phyloP scores from a whole-genome alignment of 2,113 vertebrate species.

The Fregetta grallaria region DNA sequence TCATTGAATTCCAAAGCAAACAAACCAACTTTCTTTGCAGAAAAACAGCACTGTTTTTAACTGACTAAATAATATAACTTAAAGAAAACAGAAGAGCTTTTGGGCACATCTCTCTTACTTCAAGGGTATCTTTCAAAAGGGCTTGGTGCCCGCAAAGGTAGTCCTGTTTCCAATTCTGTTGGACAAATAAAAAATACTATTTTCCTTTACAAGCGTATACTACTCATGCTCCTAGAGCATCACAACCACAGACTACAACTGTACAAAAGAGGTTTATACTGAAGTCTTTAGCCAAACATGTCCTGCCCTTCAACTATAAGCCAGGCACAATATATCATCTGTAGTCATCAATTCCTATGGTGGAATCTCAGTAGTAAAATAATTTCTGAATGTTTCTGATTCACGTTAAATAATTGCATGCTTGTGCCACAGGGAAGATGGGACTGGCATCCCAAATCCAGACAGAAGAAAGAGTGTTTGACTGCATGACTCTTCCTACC shows the following conservation, averaged over 20 bases:
- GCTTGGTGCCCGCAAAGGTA: background rate
- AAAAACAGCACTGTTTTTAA: background rate
- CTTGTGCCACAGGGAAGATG: no score
- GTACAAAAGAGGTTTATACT: background rate
- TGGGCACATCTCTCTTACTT: background rate
- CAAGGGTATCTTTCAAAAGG: background rate
- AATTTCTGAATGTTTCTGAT: background rate
- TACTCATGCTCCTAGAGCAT: background rate
- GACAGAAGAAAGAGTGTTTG: background rate
- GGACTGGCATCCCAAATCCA: background rate
- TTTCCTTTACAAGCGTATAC: background rate
- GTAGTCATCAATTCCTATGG: background rate
- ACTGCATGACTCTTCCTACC: background rate
- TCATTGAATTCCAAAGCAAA: background rate
- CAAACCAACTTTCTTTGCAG: background rate
- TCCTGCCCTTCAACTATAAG: background rate
- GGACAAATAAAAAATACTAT: background rate
- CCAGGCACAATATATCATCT: background rate
- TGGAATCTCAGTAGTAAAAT: background rate
- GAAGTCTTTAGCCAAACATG: rapidly evolving
- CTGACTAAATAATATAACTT: background rate
- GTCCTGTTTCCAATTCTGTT: background rate
- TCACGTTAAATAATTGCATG: rapidly evolving
- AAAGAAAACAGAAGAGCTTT: background rate
- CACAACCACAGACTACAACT: background rate